These are phyloP conservation scores for Montipora capitata DNA, from an alignment of 92 coral and sea anemone species.

Conservation along the genomic window DNA sequence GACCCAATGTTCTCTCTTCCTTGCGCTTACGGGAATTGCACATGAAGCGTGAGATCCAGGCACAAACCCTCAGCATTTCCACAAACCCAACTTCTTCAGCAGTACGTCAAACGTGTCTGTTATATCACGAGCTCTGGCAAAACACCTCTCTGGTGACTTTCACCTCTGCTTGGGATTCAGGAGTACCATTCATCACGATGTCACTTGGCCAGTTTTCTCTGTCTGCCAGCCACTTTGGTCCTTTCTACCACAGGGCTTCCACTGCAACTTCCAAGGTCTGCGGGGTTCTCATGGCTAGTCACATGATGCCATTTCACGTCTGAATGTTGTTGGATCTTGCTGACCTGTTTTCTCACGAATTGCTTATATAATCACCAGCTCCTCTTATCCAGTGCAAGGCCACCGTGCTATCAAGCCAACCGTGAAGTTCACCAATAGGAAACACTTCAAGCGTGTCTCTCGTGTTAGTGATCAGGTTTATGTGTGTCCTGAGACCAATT, in stretches of 20 bases:
- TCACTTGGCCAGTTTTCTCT: too few species aligned
- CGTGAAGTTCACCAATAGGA: conserved; percentile 33
- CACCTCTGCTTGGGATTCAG: too few species aligned
- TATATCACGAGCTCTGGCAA: too few species aligned
- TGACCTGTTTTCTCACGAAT: conserved; percentile 55
- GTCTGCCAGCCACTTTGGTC: conserved; percentile 38
- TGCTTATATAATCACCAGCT: conserved; percentile 25
- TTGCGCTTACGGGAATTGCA: conserved; percentile 40
- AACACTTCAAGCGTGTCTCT: conserved; percentile 40
- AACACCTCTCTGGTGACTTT: too few species aligned
- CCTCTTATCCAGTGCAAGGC: too few species aligned
- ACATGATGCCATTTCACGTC: conserved; percentile 14
- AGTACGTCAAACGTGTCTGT: too few species aligned
- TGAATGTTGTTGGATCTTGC: conserved; percentile 1
- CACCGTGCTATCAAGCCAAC: conserved; percentile 67
- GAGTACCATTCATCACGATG: too few species aligned
- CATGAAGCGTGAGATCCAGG: conserved; percentile 41
- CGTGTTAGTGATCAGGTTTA: conserved; percentile 1
- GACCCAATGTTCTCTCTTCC: conserved; percentile 20
- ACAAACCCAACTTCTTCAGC: not conserved
- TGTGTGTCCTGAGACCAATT: too few species aligned
- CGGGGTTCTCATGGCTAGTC: conserved; percentile 42
- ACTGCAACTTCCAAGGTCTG: conserved; percentile 58
- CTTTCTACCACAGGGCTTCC: conserved; percentile 56
- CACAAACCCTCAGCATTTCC: conserved; percentile 27